Evolutionary conservation across 2,113 vertebrate genomes (phyloP).

Genomic region (Myrmecophaga tridactyla): DNA sequence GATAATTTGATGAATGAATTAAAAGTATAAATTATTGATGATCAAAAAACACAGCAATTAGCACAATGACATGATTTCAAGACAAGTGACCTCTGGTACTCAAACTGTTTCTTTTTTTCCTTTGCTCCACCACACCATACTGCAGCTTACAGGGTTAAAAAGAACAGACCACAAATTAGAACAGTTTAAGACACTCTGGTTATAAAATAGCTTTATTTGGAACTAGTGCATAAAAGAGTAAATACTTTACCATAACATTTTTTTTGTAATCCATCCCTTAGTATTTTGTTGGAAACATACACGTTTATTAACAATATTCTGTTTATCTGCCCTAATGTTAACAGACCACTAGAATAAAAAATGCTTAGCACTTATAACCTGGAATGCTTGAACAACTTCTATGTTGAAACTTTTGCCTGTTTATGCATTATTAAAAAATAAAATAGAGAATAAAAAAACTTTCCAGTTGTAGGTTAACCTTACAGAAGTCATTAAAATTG

Average conservation of each 20-base stretch:
- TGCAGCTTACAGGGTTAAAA: background rate
- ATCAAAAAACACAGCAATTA: background rate
- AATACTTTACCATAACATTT: background rate
- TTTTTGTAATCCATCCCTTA: background rate
- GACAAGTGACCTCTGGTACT: background rate
- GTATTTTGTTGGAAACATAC: background rate
- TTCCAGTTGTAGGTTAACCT: background rate
- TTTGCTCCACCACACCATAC: background rate
- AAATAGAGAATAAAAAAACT: background rate
- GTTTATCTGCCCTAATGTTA: slow-evolving; percentile 23
- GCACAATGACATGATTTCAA: background rate
- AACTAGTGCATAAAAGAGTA: background rate
- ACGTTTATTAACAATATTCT: background rate
- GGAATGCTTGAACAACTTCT: slow-evolving; percentile 26
- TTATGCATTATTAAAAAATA: slow-evolving; percentile 3
- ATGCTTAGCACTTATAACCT: background rate
- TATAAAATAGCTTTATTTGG: background rate
- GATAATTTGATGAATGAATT: background rate
- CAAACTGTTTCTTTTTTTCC: no score
- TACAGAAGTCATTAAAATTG: background rate
- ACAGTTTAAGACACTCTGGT: background rate
- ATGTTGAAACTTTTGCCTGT: background rate
- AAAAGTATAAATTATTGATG: background rate
- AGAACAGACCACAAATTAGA: background rate
- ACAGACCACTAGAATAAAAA: slow-evolving; percentile 6